These are phyloP conservation scores for Petroica traversi DNA, from an alignment of 2,113 vertebrate genomes.

Conservation along the genomic window DNA sequence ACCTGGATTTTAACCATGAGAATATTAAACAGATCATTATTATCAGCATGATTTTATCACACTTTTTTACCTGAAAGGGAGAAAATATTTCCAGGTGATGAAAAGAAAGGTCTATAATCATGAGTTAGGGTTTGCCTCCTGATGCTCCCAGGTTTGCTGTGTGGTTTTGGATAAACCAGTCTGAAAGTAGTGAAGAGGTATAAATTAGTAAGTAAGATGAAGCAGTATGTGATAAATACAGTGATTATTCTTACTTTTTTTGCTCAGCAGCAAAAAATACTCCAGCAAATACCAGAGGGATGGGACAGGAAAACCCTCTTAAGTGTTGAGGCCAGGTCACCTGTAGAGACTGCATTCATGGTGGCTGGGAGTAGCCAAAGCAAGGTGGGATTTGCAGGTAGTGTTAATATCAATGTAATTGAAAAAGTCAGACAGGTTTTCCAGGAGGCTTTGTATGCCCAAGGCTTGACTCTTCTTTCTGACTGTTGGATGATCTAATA, in stretches of 20 bases:
- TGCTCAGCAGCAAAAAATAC: not conserved
- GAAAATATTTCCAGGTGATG: not conserved
- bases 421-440: conserved; percentile 32
- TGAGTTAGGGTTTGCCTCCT: not conserved
- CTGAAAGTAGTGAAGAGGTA: not conserved
- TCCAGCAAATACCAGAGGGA: not conserved
- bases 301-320: not conserved
- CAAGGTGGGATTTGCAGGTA: not conserved
- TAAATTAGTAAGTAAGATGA: not conserved
- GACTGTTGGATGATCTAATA: conserved; percentile 27
- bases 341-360: fast-evolving
- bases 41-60: not conserved
- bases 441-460: conserved; percentile 7
- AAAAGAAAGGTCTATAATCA: not conserved
- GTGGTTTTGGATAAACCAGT: not conserved
- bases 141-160: not conserved
- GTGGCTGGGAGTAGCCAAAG: not conserved
- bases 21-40: not conserved
- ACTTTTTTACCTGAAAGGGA: not conserved
- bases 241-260: not conserved
- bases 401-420: not conserved
- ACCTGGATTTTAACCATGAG: not conserved
- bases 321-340: not conserved
- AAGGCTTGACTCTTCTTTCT: conserved; percentile 28
- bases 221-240: not conserved